phyloP scores from a whole-genome alignment of 2,113 vertebrate species.

The Datnioides undecimradiatus region DNA sequence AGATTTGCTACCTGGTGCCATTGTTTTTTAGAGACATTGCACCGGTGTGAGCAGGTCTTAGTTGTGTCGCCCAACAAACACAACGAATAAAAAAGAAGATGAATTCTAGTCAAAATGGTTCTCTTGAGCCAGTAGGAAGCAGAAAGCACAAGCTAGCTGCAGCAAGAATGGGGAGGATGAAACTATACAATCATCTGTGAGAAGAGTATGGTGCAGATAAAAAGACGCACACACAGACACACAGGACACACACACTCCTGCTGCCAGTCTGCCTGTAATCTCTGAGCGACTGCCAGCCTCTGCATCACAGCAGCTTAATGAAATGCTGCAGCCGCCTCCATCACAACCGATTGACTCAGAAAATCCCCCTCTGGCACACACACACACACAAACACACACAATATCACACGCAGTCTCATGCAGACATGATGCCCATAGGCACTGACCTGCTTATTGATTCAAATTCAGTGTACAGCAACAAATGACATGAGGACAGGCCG shows the following conservation, averaged over 20 bases:
- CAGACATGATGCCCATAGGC: constrained; percentile 57
- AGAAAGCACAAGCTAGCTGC: constrained; percentile 21
- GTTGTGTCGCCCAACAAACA: constrained; percentile 1
- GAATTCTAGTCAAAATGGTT: constrained; percentile 27
- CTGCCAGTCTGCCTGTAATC: constrained; percentile 73
- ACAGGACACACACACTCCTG: constrained; percentile 15
- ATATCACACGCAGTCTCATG: constrained; percentile 15
- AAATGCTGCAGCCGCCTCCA: constrained; percentile 64
- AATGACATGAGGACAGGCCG: constrained; percentile 18
- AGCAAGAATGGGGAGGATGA: constrained; percentile 27
- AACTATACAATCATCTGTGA: constrained; percentile 56
- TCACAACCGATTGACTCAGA: constrained; percentile 62
- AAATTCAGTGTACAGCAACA: constrained; percentile 3
- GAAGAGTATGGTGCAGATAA: constrained; percentile 38
- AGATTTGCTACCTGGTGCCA: constrained; percentile 43
- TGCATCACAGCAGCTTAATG: constrained; percentile 77
- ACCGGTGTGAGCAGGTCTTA: constrained; percentile 1
- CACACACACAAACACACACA: constrained; percentile 38
- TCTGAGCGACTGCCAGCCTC: constrained; percentile 66
- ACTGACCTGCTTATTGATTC: constrained; percentile 73
- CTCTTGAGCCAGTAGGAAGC: constrained; percentile 2
- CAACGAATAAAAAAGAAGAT: not conserved
- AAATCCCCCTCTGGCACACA: constrained; percentile 68
- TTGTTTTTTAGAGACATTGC: constrained; percentile 21
- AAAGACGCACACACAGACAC: constrained; percentile 20